A percentile compares a stretch with the other conserved stretches of the same genome.
phyloP scores from a whole-genome alignment of 2,797 vertebrate genomes.

The Clarias platycephalus region DNA sequence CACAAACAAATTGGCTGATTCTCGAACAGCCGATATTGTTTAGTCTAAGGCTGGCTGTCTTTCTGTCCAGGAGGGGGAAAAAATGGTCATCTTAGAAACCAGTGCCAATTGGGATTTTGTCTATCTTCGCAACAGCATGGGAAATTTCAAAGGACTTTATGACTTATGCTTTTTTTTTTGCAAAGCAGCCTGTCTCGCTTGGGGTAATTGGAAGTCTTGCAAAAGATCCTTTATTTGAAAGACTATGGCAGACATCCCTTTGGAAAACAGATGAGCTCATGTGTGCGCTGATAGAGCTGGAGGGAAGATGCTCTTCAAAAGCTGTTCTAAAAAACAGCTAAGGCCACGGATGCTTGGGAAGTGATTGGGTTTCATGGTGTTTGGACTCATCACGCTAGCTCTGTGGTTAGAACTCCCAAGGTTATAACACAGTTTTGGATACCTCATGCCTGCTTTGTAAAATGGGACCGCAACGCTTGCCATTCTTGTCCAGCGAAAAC shows the following conservation, averaged over 20 bases:
- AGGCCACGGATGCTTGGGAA: conserved; percentile 43
- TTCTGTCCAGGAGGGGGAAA: conserved; percentile 39
- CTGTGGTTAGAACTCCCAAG: conserved; percentile 47
- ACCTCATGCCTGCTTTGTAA: neutral
- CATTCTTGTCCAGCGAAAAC: conserved; percentile 37
- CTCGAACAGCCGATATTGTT: conserved; percentile 35
- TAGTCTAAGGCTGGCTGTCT: conserved; percentile 51
- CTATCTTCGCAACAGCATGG: conserved; percentile 30
- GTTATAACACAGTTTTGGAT: conserved; percentile 32
- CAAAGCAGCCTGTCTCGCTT: conserved; percentile 40
- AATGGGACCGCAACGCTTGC: neutral
- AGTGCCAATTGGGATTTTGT: conserved; percentile 43
- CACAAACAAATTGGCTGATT: conserved; percentile 33
- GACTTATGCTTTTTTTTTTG: conserved; percentile 52
- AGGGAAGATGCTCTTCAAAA: conserved; percentile 51
- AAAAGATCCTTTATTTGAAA: conserved; percentile 56
- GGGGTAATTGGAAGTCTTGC: conserved; percentile 47
- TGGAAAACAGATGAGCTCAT: conserved; percentile 56
- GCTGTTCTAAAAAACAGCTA: conserved; percentile 45
- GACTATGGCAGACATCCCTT: conserved; percentile 45
- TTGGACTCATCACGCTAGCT: conserved; percentile 43
- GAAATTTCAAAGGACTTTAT: conserved; percentile 43
- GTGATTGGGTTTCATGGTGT: conserved; percentile 55
- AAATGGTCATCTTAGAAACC: conserved; percentile 40
- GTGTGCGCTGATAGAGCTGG: conserved; percentile 40